A percentile compares a stretch with the other conserved stretches of the same genome.
phyloP scores from a whole-genome alignment of 2,113 vertebrate species.

The Puntigrus tetrazona region DNA sequence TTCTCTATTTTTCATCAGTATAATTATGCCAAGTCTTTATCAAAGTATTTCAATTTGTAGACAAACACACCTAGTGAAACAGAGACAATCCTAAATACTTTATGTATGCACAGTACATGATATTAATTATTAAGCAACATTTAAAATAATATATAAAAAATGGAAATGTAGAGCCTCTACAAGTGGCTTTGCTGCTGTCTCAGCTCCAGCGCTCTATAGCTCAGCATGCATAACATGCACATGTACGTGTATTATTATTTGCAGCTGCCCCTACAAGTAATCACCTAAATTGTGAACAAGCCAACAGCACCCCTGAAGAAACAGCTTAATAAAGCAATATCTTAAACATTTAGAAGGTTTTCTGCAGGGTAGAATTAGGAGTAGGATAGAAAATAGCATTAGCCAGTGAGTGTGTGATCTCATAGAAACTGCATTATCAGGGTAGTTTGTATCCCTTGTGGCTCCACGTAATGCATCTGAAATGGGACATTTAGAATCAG shows the following conservation, averaged over 20 bases:
- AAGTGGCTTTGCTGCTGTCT: neutral
- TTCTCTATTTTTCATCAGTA: too few species aligned
- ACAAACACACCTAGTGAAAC: neutral
- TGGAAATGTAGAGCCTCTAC: neutral
- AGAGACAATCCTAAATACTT: neutral
- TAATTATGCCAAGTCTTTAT: neutral
- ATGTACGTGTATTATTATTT: conserved; percentile 45
- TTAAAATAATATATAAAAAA: neutral
- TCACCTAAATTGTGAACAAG: neutral
- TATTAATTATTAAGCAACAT: neutral
- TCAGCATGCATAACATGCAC: neutral
- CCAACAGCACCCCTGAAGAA: neutral
- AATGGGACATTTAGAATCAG: conserved; percentile 90
- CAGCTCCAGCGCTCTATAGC: neutral
- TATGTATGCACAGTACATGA: neutral
- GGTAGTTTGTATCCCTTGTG: conserved; percentile 94
- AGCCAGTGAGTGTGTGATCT: conserved; percentile 55
- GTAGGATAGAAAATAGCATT: neutral
- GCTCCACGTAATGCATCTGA: conserved; percentile 91
- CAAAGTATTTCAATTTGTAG: neutral
- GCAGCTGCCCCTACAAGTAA: neutral
- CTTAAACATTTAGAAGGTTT: neutral
- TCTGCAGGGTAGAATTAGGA: neutral
- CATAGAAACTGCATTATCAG: conserved; percentile 90
- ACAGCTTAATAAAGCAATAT: conserved; percentile 3